Evolutionary conservation across 2,113 vertebrate species (phyloP), one percentile per base, ranked within the genome.

Genomic region (Ia io): DNA sequence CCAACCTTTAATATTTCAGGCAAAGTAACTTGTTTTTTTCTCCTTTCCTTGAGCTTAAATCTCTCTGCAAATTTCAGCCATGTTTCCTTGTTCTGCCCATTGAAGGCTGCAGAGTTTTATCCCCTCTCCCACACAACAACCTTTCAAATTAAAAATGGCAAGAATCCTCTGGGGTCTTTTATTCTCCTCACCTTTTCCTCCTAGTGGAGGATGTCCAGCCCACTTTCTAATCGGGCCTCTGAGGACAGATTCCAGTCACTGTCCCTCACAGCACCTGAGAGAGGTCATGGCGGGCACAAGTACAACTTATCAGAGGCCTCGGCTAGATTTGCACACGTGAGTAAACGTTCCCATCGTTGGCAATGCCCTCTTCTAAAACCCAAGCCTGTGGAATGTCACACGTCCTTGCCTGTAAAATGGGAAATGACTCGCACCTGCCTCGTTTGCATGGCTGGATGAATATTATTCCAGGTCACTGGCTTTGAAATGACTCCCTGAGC

Each of bases 51-150:
- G 37, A 91, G 63, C 40, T 69, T 93, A 71, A 80, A 49, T 47
- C 51, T 93, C 78, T 79, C 42, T 40, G 59, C 49, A 44, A 87
- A 77, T 67, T 91, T 93, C 22, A 77, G 42, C 7, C 23, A 22
- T 18, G 20, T 42, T 37, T 78, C 51, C 65, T 84, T 63, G 53
- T 78, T 90, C 90, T 93, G 63, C 47, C 32, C 32, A 8, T 8
- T 9, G 40, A 18, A 32, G 32, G 11, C 74, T 30, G 23, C 20
- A 44, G 51, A 32, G 42, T 28, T 61, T 42, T 14, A 69, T 32
- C 42, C 47, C 7, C 8, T 88, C 49, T 78, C 56, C 35, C 35
- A 25, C 20, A 8, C 40, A 35, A 76, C 42, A 44, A 22, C 12
- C 47, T 94, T 89, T 32, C 67, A 56, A 83, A 78, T 40, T 79